Evolutionary conservation across 2,797 vertebrate species (phyloP).

Genomic region (Crypturellus tataupa): DNA sequence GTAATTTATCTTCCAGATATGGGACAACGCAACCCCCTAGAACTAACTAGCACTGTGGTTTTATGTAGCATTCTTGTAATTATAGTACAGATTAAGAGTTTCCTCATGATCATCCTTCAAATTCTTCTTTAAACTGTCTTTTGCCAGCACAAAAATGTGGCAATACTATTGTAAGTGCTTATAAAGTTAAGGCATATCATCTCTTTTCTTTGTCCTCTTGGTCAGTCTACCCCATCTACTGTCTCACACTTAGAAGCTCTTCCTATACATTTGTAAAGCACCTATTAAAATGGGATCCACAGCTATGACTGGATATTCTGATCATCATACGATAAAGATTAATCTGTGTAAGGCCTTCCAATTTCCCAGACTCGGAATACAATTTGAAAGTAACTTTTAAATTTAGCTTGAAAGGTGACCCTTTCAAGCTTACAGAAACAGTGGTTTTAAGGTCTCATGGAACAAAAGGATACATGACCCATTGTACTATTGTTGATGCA

Average conservation of each 20-base stretch:
- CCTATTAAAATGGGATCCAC: neutral
- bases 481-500: neutral
- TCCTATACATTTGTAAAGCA: neutral
- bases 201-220: neutral
- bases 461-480: neutral
- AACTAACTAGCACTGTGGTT: neutral
- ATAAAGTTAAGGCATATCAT: neutral
- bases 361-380: neutral
- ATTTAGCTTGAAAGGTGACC: neutral
- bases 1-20: neutral
- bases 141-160: neutral
- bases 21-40: constrained; percentile 23
- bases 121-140: neutral
- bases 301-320: neutral
- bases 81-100: constrained; percentile 8
- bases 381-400: neutral
- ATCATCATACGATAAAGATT: neutral
- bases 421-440: neutral
- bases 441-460: rapidly evolving
- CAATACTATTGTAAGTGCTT: neutral
- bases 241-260: neutral
- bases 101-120: constrained; percentile 29
- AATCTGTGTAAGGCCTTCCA: neutral
- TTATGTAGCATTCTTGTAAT: constrained; percentile 21
- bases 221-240: neutral